These are phyloP conservation scores for Orbicella faveolata DNA, from an alignment of 64 coral and sea anemone genomes.

Conservation along the genomic window DNA sequence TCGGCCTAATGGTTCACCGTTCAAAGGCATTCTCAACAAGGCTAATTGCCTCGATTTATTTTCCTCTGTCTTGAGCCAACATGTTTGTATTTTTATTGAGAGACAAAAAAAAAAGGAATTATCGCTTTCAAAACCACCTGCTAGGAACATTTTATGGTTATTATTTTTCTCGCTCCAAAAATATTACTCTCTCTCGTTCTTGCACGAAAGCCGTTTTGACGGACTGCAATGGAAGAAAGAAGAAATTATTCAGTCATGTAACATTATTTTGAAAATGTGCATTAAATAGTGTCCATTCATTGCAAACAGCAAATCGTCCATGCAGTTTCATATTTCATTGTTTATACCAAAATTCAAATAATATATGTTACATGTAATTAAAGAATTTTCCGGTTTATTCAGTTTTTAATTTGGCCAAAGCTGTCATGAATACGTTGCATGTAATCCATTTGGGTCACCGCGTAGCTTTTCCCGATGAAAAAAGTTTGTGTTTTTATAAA, in stretches of 20 bases:
- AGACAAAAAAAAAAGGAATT: neutral
- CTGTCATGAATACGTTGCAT: neutral
- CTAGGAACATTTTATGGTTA: neutral
- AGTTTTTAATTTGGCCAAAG: neutral
- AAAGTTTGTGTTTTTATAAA: neutral
- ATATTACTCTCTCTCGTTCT: neutral
- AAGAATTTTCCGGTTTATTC: neutral
- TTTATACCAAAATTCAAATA: neutral
- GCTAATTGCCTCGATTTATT: neutral
- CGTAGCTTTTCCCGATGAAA: neutral
- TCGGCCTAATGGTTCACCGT: neutral
- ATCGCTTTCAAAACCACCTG: neutral
- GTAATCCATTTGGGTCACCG: too few relatives aligned
- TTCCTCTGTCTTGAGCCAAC: neutral
- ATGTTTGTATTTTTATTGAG: neutral
- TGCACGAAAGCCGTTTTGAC: neutral
- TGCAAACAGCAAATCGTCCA: neutral
- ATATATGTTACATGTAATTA: neutral
- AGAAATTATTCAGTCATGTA: neutral
- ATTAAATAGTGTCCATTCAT: neutral
- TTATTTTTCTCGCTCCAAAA: neutral
- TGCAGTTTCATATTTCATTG: neutral
- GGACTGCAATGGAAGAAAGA: neutral
- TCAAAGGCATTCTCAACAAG: neutral
- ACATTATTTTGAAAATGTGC: neutral